Conservation (phyloP, 2,888 invertebrate species). For the Branchipolynoe longqiensis region DNA sequence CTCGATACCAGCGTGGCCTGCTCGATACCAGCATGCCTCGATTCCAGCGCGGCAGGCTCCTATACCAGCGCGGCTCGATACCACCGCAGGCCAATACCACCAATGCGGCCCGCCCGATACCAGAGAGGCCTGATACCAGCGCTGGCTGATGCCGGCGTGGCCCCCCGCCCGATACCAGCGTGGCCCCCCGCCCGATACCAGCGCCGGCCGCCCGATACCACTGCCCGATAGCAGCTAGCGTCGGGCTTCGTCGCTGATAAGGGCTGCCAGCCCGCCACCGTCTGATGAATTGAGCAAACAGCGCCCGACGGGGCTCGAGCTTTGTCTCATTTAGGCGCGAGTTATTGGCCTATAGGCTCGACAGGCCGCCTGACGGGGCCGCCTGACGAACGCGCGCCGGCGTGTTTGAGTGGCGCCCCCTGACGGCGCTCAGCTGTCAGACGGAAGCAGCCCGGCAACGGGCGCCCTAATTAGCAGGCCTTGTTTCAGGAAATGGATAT, state of each 20-base stretch:
- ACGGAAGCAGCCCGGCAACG: not conserved
- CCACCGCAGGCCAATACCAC: too few relatives aligned
- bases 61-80: too few relatives aligned
- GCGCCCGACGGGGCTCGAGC: constrained; percentile 35
- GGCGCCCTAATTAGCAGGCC: constrained; percentile 44
- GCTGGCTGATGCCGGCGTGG: too few relatives aligned
- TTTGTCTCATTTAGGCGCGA: constrained; percentile 54
- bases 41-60: too few relatives aligned
- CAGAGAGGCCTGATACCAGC: too few relatives aligned
- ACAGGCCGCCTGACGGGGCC: not conserved
- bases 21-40: too few relatives aligned
- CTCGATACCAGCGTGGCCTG: too few relatives aligned
- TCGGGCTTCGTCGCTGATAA: constrained; percentile 28
- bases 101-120: too few relatives aligned
- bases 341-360: constrained; percentile 46
- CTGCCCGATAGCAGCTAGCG: not conserved
- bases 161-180: not conserved
- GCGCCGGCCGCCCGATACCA: not conserved
- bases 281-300: constrained; percentile 46
- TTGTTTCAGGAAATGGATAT: constrained; percentile 56
- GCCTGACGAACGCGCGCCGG: constrained; percentile 41
- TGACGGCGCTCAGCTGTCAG: constrained; percentile 48
- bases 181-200: not conserved
- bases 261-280: not conserved
- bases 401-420: constrained; percentile 29